phyloP scores from a whole-genome alignment of 2,888 invertebrate genomes.

The Melolontha melolontha region DNA sequence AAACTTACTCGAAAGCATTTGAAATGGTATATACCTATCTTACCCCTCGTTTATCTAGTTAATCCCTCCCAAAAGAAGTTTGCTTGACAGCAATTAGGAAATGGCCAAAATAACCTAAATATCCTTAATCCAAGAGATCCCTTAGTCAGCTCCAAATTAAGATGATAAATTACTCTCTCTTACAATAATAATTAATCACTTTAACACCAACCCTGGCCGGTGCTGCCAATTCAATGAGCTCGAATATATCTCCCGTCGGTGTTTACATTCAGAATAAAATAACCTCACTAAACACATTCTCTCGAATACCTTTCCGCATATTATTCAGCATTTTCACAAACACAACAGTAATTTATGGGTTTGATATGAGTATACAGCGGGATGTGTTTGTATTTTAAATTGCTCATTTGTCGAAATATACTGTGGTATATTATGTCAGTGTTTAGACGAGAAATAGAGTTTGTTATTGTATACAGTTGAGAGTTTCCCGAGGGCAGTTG shows the following conservation, averaged over 20 bases:
- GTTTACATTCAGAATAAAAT: background rate
- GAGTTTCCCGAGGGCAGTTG: slow-evolving; percentile 4
- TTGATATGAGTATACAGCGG: too few species aligned
- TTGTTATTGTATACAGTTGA: background rate
- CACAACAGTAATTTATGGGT: background rate
- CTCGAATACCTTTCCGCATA: background rate
- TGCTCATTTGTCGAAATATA: too few species aligned
- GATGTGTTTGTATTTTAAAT: too few species aligned
- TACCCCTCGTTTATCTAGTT: background rate
- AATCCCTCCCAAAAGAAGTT: background rate
- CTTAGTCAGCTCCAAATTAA: slow-evolving; percentile 25
- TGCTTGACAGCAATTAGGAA: background rate
- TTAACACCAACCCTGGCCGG: background rate
- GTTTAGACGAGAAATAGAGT: too few species aligned
- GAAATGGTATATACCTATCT: too few species aligned
- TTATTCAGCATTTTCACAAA: background rate
- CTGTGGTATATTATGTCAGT: too few species aligned
- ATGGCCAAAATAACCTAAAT: slow-evolving; percentile 17
- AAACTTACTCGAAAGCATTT: too few species aligned
- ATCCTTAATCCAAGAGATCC: slow-evolving; percentile 22
- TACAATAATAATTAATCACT: slow-evolving; percentile 21
- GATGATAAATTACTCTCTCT: slow-evolving; percentile 15
- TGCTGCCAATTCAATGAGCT: slow-evolving; percentile 11
- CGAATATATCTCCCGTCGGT: background rate
- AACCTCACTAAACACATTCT: background rate